Conservation (phyloP, 1,140 invertebrate species). For the Bombus waltoni region DNA sequence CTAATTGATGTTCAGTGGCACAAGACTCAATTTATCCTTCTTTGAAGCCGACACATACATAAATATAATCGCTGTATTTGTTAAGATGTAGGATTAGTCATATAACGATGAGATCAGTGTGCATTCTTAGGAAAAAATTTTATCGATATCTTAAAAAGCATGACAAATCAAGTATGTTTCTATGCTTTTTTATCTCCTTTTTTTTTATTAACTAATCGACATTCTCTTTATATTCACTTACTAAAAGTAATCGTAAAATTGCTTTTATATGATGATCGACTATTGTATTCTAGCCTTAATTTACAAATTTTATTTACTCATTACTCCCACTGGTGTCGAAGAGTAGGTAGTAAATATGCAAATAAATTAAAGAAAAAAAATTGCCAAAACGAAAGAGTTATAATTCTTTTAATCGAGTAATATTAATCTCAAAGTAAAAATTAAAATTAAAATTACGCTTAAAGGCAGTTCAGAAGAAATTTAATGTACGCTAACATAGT, state of each 20-base stretch:
- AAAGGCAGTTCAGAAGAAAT: not conserved
- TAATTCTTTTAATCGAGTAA: no score
- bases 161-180: not conserved
- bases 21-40: not conserved
- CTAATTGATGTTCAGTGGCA: not conserved
- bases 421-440: no score
- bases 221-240: not conserved
- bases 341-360: no score
- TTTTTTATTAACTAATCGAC: not conserved
- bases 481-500: not conserved
- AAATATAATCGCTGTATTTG: not conserved
- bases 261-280: no score
- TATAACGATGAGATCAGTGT: conserved; percentile 42
- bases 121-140: not conserved
- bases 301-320: not conserved
- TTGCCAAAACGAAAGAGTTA: no score
- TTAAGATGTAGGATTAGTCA: conserved; percentile 22
- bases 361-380: no score
- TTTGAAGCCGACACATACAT: not conserved
- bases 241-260: not conserved
- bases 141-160: not conserved
- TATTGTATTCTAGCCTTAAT: not conserved
- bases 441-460: not conserved
- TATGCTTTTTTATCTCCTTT: not conserved
- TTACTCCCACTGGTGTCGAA: no score